Conservation (phyloP, 1,140 invertebrate species). For the Lucilia cuprina region DNA sequence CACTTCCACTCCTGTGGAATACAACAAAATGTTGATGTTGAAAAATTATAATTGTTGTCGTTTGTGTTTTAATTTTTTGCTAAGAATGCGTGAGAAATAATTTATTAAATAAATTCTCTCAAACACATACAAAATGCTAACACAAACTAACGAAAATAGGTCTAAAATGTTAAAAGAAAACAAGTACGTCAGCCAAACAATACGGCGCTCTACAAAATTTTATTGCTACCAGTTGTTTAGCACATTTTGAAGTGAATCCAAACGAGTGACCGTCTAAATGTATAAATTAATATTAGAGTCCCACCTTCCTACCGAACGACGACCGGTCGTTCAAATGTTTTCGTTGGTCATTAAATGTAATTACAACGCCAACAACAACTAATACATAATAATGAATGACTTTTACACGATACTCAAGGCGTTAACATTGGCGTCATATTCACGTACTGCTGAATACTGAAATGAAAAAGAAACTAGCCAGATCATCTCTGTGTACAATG, state of each 20-base stretch:
- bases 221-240: too few species aligned
- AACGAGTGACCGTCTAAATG: too few species aligned
- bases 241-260: too few species aligned
- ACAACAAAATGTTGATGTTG: background rate
- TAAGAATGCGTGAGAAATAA: slow-evolving; percentile 17
- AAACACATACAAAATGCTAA: background rate
- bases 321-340: background rate
- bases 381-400: background rate
- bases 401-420: slow-evolving; percentile 25
- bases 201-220: too few species aligned
- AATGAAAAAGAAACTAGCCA: too few species aligned
- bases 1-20: too few species aligned
- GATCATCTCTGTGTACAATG: too few species aligned
- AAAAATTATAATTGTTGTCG: background rate
- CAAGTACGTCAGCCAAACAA: too few species aligned
- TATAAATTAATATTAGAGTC: too few species aligned
- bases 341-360: background rate
- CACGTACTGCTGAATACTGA: background rate
- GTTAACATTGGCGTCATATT: slow-evolving; percentile 22
- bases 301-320: background rate
- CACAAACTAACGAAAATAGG: background rate
- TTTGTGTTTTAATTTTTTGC: background rate
- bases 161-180: too few species aligned
- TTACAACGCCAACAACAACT: background rate
- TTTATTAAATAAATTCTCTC: slow-evolving; percentile 24